A percentile compares a stretch with the other conserved stretches of the same genome.
Evolutionary conservation across 2,888 invertebrate species (phyloP).

Genomic region (Epistrophella euchroma): DNA sequence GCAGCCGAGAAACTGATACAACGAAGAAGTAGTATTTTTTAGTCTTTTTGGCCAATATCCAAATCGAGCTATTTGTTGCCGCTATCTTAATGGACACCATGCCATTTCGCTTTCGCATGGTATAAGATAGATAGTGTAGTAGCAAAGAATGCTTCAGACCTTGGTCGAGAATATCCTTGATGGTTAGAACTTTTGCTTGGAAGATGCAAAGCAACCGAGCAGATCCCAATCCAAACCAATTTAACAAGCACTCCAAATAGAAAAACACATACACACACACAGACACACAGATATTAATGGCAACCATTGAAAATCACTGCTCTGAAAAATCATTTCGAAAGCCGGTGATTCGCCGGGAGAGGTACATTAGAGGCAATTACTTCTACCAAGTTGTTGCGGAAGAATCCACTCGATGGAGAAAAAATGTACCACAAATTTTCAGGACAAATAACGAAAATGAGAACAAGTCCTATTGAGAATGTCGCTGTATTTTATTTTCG

Average conservation of each 20-base stretch:
- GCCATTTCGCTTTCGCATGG: constrained; percentile 52
- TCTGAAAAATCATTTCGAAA: constrained; percentile 61
- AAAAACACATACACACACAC: neutral
- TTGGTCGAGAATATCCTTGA: constrained; percentile 53
- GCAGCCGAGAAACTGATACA: constrained; percentile 48
- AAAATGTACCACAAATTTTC: constrained; percentile 28
- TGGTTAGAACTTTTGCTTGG: constrained; percentile 58
- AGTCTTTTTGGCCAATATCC: constrained; percentile 74
- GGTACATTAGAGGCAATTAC: constrained; percentile 68
- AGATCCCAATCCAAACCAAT: constrained; percentile 50
- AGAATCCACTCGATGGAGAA: constrained; percentile 42
- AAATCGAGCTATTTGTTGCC: constrained; percentile 77
- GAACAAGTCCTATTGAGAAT: constrained; percentile 5
- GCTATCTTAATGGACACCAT: constrained; percentile 75
- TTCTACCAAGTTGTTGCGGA: constrained; percentile 53
- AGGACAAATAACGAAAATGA: constrained; percentile 22
- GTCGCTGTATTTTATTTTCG: constrained; percentile 1
- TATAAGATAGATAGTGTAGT: constrained; percentile 21
- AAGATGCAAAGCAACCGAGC: constrained; percentile 63
- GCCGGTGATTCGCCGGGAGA: constrained; percentile 44
- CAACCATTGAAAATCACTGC: constrained; percentile 63
- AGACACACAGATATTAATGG: neutral
- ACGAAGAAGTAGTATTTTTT: constrained; percentile 53
- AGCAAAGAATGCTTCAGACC: constrained; percentile 30
- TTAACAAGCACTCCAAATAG: constrained; percentile 64